Evolutionary conservation across 2,888 invertebrate species (phyloP).

Genomic region (Papilio elwesi): DNA sequence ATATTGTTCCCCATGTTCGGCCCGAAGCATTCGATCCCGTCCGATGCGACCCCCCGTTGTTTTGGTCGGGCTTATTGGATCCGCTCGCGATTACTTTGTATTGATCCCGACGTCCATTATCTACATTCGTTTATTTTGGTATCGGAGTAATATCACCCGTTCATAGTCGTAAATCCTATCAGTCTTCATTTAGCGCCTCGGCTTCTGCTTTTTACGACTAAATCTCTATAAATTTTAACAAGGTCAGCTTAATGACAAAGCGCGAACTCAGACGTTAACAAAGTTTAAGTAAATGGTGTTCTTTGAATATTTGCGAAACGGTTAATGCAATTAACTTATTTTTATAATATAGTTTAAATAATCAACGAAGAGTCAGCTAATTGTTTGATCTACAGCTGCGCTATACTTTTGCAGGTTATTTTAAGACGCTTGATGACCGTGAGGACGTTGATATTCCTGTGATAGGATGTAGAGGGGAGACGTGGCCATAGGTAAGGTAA

Average conservation of each 20-base stretch:
- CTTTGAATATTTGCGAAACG: constrained; percentile 50
- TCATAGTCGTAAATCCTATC: constrained; percentile 69
- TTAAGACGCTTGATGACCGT: constrained; percentile 6
- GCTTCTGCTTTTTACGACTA: constrained; percentile 42
- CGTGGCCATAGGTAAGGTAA: constrained; percentile 39
- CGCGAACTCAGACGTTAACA: constrained; percentile 16
- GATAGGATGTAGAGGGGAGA: constrained; percentile 38
- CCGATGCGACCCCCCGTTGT: constrained; percentile 78
- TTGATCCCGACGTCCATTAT: constrained; percentile 83
- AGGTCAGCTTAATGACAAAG: constrained; percentile 19
- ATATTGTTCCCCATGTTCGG: constrained; percentile 82
- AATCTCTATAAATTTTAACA: constrained; percentile 24
- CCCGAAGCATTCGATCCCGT: constrained; percentile 67
- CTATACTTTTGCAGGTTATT: background rate
- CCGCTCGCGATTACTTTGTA: constrained; percentile 83
- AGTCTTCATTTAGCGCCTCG: constrained; percentile 58
- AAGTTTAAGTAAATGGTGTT: constrained; percentile 19
- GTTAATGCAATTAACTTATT: constrained; percentile 66
- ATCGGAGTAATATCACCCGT: constrained; percentile 76
- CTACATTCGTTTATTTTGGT: constrained; percentile 81
- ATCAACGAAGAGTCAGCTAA: constrained; percentile 55
- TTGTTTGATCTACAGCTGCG: background rate
- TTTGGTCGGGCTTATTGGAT: constrained; percentile 82
- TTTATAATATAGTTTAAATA: constrained; percentile 66
- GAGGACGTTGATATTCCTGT: constrained; percentile 33